Base-by-base conservation (phyloP, 2,888 invertebrate genomes). In the Oligia fasciuncula region DNA sequence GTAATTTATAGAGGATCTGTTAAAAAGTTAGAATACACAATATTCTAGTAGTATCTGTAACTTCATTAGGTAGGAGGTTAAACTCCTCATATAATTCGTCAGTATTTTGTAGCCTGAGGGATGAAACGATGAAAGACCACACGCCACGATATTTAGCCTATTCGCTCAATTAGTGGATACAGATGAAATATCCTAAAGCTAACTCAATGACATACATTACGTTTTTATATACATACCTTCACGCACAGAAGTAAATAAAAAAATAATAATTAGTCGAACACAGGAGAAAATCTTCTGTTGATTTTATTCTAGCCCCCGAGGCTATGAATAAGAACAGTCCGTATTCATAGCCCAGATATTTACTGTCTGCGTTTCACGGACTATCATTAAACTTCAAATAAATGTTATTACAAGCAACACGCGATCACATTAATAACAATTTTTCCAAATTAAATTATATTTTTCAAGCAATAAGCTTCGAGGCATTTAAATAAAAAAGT, bases 301-400 rank as follows among this genome's bases (percentile, higher is more conserved):
- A 19, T 77, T 75, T 83, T 73, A 49, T 67, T 76, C 63, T 60
- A 63, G 13, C 43, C 62, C 91, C 90, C 80, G 85, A 77, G 91
- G 92, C 90, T 83, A 85, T 77, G 76, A 83, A 90, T 89, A 88
- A 90, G 85, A 77, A 29, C 68, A 62, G 65, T 60, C 43, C 51
- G 51, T 65, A 70, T 81, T 62, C 66, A 76, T 73, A 81, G 72
- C 65, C 66, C 40, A 57, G 73, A 72, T 60, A 51, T 17, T 63
- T 29, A 66, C 66, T 65, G 81, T 87, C 85, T 88, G 87, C 79
- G 86, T 85, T 89, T 85, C 87, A 88, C 89, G 85, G 88, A 83
- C 88, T 81, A 90, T 91, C 90, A 94, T 94, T 94, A 93, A 88
- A 78, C 86, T 89, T 87, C 87, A 91, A 93, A 93, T 92, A 88